Percentiles rank a stretch among this genome's conserved stretches.
These are phyloP conservation scores for Microtus ochrogaster DNA, from an alignment of 2,113 vertebrate genomes.

Conservation along the genomic window DNA sequence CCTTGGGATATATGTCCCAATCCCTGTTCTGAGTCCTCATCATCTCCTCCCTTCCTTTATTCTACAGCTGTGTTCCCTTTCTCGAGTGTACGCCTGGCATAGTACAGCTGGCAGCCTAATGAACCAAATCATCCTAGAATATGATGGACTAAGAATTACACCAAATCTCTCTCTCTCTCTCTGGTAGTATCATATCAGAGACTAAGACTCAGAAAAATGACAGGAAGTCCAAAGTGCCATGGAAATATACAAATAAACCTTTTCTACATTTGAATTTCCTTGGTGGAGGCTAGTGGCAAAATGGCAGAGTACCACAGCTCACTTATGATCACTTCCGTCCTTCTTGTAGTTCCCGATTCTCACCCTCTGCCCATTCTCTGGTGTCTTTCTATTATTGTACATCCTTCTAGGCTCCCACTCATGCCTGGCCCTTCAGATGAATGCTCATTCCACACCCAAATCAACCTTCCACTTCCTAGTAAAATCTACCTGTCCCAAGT, in stretches of 20 bases:
- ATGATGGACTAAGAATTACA: slow-evolving; percentile 11
- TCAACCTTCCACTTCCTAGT: background rate
- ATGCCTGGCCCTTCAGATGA: background rate
- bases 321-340: background rate
- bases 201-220: background rate
- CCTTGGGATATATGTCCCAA: too few species aligned
- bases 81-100: background rate
- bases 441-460: background rate
- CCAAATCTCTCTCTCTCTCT: background rate
- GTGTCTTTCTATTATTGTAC: slow-evolving; percentile 45
- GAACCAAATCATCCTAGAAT: background rate
- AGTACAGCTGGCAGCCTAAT: background rate
- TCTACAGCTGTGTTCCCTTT: background rate
- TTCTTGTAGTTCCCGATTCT: background rate
- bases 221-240: slow-evolving; percentile 26
- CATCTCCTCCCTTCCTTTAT: background rate
- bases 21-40: background rate
- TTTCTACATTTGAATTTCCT: background rate
- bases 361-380: slow-evolving; percentile 27
- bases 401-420: background rate
- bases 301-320: background rate
- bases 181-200: background rate
- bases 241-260: background rate
- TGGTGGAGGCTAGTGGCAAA: background rate
- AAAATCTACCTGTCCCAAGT: slow-evolving; percentile 16